Evolutionary conservation across 2,888 invertebrate species (phyloP).

Genomic region (Ormia ochracea): DNA sequence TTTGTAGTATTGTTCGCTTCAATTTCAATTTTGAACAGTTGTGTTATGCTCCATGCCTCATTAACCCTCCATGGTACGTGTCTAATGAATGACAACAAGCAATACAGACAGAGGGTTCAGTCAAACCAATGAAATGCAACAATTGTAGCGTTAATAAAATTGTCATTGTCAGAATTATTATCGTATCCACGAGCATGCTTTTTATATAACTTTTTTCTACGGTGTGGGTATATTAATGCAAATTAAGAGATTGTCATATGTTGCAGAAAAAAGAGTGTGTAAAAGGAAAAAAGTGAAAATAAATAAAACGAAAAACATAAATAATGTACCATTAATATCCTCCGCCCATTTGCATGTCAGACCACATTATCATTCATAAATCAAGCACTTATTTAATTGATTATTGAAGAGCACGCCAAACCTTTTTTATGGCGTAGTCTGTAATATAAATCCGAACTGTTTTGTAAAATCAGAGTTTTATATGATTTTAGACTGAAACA

Average conservation of each 20-base stretch:
- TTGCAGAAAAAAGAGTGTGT: slow-evolving; percentile 59
- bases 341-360: slow-evolving; percentile 68
- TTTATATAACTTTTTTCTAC: background rate
- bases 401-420: slow-evolving; percentile 59
- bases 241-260: slow-evolving; percentile 74
- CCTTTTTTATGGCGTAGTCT: too few relatives aligned
- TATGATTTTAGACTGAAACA: too few relatives aligned
- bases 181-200: slow-evolving; percentile 2
- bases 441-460: too few relatives aligned
- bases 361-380: slow-evolving; percentile 75
- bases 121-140: slow-evolving; percentile 65
- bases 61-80: slow-evolving; percentile 64
- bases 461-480: too few relatives aligned
- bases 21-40: slow-evolving; percentile 54
- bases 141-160: slow-evolving; percentile 63
- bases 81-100: slow-evolving; percentile 29
- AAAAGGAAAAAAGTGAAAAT: slow-evolving; percentile 1
- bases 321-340: slow-evolving; percentile 28
- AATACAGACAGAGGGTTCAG: slow-evolving; percentile 15
- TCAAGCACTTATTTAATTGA: slow-evolving; percentile 73
- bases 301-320: slow-evolving; percentile 27
- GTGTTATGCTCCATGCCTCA: slow-evolving; percentile 67
- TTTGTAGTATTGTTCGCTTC: background rate
- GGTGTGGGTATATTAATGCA: slow-evolving; percentile 69
- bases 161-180: slow-evolving; percentile 51